Evolutionary conservation across 92 coral and sea anemone genomes (phyloP).

Genomic region (Nematostella vectensis): DNA sequence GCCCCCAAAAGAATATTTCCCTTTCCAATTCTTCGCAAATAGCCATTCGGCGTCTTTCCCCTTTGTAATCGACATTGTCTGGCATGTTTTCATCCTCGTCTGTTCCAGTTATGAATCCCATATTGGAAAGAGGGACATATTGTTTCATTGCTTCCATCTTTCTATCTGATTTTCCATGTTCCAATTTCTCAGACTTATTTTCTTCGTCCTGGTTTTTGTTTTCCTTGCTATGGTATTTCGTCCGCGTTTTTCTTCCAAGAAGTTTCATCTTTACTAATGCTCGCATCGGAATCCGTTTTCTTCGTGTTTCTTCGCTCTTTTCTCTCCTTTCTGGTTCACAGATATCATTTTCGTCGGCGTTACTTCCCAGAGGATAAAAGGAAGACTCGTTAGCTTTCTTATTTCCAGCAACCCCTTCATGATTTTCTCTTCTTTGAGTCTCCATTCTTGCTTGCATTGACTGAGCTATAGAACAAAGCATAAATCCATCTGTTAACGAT

Average conservation of each 20-base stretch:
- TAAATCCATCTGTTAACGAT: too few species aligned
- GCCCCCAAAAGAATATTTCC: background rate
- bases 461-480: too few species aligned
- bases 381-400: background rate
- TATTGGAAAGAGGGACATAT: background rate
- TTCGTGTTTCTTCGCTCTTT: slow-evolving; percentile 2
- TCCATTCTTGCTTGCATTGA: background rate
- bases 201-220: background rate
- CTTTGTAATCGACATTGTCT: background rate
- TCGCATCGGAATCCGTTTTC: slow-evolving; percentile 18
- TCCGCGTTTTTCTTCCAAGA: slow-evolving; percentile 13
- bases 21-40: slow-evolving; percentile 2
- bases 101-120: background rate
- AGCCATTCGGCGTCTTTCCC: background rate
- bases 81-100: background rate
- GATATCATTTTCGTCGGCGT: background rate
- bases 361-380: too few species aligned
- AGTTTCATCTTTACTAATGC: slow-evolving; percentile 29
- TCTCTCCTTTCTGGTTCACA: background rate
- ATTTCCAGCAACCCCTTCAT: background rate
- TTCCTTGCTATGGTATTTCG: slow-evolving; percentile 4
- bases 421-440: background rate
- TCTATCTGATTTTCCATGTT: background rate
- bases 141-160: background rate
- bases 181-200: too few species aligned